phyloP scores from a whole-genome alignment of 2,888 invertebrate genomes.

The Coleophora deauratella region DNA sequence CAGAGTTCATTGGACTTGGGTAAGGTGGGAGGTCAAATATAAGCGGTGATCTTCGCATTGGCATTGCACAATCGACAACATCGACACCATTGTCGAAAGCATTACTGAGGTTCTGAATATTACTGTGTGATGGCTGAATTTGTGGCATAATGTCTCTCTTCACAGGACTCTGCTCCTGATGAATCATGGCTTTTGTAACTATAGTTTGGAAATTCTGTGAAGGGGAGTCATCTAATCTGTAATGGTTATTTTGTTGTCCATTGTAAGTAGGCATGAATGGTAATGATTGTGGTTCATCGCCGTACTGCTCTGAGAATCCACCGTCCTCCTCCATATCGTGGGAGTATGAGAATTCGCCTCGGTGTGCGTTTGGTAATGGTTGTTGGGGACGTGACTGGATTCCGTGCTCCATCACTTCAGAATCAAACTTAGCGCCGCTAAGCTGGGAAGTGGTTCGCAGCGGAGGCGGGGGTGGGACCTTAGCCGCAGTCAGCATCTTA shows the following conservation, averaged over 20 bases:
- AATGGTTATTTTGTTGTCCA: slow-evolving; percentile 22
- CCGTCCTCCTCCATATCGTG: slow-evolving; percentile 61
- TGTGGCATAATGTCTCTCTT: slow-evolving; percentile 57
- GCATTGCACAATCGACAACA: slow-evolving; percentile 77
- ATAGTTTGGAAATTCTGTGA: slow-evolving; percentile 77
- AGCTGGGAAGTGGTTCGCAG: slow-evolving; percentile 90
- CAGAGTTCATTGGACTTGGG: slow-evolving; percentile 84
- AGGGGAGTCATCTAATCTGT: slow-evolving; percentile 52
- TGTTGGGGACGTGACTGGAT: slow-evolving; percentile 57
- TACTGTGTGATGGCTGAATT: slow-evolving; percentile 39
- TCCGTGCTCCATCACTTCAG: slow-evolving; percentile 67
- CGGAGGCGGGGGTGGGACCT: slow-evolving; percentile 90
- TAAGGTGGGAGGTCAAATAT: slow-evolving; percentile 84
- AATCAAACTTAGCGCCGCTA: slow-evolving; percentile 77
- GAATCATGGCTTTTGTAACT: slow-evolving; percentile 89
- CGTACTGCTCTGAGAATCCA: slow-evolving; percentile 66
- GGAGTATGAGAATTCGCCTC: slow-evolving; percentile 30
- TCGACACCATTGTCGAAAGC: slow-evolving; percentile 71
- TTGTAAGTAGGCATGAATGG: slow-evolving; percentile 65
- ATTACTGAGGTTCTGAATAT: slow-evolving; percentile 52
- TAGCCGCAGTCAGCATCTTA: slow-evolving; percentile 86
- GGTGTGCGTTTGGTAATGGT: slow-evolving; percentile 39
- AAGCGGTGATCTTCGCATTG: slow-evolving; percentile 48
- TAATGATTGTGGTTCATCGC: slow-evolving; percentile 76
- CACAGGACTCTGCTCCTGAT: slow-evolving; percentile 84